Percentiles rank a stretch among this genome's conserved stretches.
phyloP scores from a whole-genome alignment of 2,888 invertebrate genomes.

The Callinectes sapidus region DNA sequence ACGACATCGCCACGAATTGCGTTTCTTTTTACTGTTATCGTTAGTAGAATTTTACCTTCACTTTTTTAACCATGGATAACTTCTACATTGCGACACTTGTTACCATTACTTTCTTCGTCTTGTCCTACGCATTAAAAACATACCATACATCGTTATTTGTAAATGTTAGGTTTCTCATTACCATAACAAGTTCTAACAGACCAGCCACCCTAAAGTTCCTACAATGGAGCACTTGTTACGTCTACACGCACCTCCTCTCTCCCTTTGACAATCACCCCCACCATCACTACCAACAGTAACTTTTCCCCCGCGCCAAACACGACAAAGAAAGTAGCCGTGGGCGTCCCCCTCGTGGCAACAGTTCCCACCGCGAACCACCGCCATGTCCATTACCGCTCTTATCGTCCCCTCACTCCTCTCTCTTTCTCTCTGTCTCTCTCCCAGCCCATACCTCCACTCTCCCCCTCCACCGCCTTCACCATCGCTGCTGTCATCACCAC shows the following conservation, averaged over 20 bases:
- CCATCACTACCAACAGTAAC: neutral
- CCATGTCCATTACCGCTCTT: neutral
- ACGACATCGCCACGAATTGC: neutral
- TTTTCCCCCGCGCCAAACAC: neutral
- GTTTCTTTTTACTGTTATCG: no score
- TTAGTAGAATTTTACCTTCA: neutral
- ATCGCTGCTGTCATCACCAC: conserved; percentile 23
- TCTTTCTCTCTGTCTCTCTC: conserved; percentile 16
- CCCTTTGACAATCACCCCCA: neutral
- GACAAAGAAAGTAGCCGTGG: neutral
- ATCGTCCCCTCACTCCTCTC: conserved; percentile 14
- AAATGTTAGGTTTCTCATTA: no score
- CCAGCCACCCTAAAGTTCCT: neutral
- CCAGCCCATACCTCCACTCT: neutral
- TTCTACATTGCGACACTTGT: neutral
- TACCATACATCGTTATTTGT: no score
- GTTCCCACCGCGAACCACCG: neutral
- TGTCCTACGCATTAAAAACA: no score
- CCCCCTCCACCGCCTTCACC: conserved; percentile 6
- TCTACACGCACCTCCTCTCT: neutral
- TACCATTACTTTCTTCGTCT: neutral
- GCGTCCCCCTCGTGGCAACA: neutral
- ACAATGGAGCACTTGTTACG: neutral
- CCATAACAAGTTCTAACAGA: no score
- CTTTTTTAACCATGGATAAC: neutral